phyloP scores from a whole-genome alignment of 1,140 invertebrate genomes.

The Pseudomyrmex dendroicus region DNA sequence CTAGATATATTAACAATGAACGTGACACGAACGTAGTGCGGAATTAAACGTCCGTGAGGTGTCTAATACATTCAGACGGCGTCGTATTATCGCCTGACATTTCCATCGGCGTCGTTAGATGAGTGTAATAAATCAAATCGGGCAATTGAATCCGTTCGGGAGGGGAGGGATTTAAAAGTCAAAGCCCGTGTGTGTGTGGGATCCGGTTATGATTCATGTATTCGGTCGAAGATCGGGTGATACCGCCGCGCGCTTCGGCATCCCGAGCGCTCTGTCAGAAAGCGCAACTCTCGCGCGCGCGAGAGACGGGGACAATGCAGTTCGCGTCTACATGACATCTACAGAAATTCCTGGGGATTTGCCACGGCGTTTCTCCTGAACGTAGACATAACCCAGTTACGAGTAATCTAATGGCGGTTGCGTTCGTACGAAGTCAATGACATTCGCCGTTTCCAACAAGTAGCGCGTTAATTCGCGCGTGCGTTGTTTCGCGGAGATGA shows the following conservation, averaged over 20 bases:
- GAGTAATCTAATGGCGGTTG: slow-evolving; percentile 30
- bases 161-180: slow-evolving; percentile 49
- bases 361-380: slow-evolving; percentile 10
- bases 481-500: slow-evolving; percentile 9
- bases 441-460: slow-evolving; percentile 45
- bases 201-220: slow-evolving; percentile 57
- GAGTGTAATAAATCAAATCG: slow-evolving; percentile 56
- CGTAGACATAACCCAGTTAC: slow-evolving; percentile 49
- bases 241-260: neutral
- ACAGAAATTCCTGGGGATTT: slow-evolving; percentile 34
- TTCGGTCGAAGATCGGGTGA: slow-evolving; percentile 43
- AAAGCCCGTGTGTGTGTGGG: slow-evolving; percentile 25
- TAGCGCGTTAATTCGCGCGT: slow-evolving; percentile 41
- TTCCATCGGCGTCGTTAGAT: slow-evolving; percentile 47
- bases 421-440: slow-evolving; percentile 40
- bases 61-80: slow-evolving; percentile 13
- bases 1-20: slow-evolving; percentile 7
- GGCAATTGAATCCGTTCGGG: slow-evolving; percentile 42
- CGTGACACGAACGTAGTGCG: neutral
- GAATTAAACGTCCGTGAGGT: slow-evolving; percentile 10
- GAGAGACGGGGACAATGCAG: slow-evolving; percentile 18
- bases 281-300: neutral
- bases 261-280: slow-evolving; percentile 10
- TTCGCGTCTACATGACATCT: slow-evolving; percentile 38
- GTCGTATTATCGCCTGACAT: slow-evolving; percentile 42